phyloP scores from a whole-genome alignment of 2,797 vertebrate species.

The Phrynocephalus forsythii region DNA sequence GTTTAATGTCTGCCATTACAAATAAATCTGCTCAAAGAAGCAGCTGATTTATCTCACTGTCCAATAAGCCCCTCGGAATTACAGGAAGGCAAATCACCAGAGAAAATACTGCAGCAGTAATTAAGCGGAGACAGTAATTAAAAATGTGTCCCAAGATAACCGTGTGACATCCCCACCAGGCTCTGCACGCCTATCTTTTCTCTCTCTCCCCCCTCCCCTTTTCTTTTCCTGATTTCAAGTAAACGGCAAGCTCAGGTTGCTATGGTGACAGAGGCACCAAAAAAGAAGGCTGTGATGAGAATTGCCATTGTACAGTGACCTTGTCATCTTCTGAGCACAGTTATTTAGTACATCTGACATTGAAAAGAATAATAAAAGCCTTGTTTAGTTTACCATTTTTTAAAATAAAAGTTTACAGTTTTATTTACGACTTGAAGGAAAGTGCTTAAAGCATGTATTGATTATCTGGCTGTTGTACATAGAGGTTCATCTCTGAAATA shows the following conservation, averaged over 20 bases:
- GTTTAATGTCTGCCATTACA: conserved; percentile 36
- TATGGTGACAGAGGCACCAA: conserved; percentile 75
- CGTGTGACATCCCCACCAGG: conserved; percentile 36
- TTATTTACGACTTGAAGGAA: not conserved
- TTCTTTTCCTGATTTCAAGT: conserved; percentile 45
- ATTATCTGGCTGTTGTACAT: not conserved
- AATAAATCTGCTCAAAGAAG: not conserved
- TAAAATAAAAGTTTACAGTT: no score
- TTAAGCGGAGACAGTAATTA: conserved; percentile 69
- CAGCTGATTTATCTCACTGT: conserved; percentile 34
- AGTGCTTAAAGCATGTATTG: not conserved
- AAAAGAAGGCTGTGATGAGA: conserved; percentile 47
- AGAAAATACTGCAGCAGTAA: conserved; percentile 71
- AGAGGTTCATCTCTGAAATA: conserved; percentile 7
- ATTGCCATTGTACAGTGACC: conserved; percentile 38
- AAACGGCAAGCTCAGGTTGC: conserved; percentile 64
- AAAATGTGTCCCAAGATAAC: conserved; percentile 61
- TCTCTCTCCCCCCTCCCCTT: not conserved
- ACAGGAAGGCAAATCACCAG: conserved; percentile 47
- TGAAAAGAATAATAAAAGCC: conserved; percentile 19
- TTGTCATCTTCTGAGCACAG: not conserved
- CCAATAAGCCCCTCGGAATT: conserved; percentile 56
- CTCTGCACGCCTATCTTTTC: conserved; percentile 7
- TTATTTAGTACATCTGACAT: conserved; percentile 38
- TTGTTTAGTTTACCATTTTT: not conserved